Percentiles rank a stretch among this genome's conserved stretches.
Evolutionary conservation across 2,797 vertebrate species (phyloP).

Genomic region (Decapterus maruadsi): DNA sequence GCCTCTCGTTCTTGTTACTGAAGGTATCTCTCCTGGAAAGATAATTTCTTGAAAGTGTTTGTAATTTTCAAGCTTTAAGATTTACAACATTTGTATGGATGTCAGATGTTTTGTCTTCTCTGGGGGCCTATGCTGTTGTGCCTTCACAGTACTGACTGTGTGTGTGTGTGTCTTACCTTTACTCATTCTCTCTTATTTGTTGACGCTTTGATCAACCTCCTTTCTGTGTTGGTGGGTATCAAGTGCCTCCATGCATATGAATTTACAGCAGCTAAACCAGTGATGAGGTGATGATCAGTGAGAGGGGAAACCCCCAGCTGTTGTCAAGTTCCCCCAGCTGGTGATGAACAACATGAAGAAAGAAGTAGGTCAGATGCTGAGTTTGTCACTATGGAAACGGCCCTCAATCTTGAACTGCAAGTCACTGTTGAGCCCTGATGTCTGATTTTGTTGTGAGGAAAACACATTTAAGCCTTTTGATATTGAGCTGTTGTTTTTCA

Average conservation of each 20-base stretch:
- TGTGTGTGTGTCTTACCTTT: background rate
- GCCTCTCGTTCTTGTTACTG: background rate
- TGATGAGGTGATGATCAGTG: background rate
- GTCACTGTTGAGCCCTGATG: background rate
- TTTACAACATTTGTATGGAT: background rate
- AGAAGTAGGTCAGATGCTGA: background rate
- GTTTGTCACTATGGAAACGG: background rate
- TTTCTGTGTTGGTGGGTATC: background rate
- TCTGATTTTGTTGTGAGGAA: background rate
- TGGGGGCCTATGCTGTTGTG: background rate
- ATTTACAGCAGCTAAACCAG: too few species aligned
- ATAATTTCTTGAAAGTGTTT: background rate
- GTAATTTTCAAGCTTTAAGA: background rate
- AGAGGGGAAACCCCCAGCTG: background rate
- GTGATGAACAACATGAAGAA: background rate
- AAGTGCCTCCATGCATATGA: background rate
- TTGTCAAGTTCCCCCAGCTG: background rate
- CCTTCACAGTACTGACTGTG: too few species aligned
- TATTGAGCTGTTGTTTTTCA: background rate
- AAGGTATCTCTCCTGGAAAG: background rate
- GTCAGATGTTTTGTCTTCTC: slow-evolving; percentile 5
- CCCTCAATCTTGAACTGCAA: background rate
- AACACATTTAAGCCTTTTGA: background rate
- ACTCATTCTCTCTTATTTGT: background rate
- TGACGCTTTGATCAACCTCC: slow-evolving; percentile 8